phyloP scores from a whole-genome alignment of 2,113 vertebrate genomes.

The Tamias sibiricus region DNA sequence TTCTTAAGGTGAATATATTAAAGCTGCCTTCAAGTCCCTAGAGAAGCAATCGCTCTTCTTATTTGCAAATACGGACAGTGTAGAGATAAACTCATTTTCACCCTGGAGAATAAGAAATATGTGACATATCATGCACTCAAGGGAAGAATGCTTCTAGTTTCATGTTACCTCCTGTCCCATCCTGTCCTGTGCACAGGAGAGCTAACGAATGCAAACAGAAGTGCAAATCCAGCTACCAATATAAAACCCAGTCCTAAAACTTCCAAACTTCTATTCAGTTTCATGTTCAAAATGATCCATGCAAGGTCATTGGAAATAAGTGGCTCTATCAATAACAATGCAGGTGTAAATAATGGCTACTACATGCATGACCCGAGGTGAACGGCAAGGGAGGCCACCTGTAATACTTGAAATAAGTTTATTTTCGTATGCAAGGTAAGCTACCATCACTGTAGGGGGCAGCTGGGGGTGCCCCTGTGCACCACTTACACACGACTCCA shows the following conservation, averaged over 20 bases:
- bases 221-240: not conserved
- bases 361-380: not conserved
- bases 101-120: not conserved
- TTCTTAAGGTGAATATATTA: not conserved
- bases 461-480: not conserved
- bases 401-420: not conserved
- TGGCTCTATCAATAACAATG: not conserved
- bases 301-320: not conserved
- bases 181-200: not conserved
- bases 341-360: not conserved
- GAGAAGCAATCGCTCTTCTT: not conserved
- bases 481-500: not conserved
- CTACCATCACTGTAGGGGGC: not conserved
- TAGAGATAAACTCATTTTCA: constrained; percentile 14
- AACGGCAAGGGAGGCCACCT: not conserved
- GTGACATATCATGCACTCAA: not conserved
- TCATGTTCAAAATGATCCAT: not conserved
- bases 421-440: not conserved
- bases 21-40: not conserved
- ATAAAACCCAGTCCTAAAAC: not conserved
- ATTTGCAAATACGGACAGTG: not conserved
- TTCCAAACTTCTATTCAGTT: not conserved
- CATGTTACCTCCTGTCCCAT: not conserved
- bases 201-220: not conserved
- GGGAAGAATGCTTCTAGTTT: not conserved